These are phyloP conservation scores for Halictus ligatus DNA, from an alignment of 2,888 invertebrate species.

Conservation along the genomic window DNA sequence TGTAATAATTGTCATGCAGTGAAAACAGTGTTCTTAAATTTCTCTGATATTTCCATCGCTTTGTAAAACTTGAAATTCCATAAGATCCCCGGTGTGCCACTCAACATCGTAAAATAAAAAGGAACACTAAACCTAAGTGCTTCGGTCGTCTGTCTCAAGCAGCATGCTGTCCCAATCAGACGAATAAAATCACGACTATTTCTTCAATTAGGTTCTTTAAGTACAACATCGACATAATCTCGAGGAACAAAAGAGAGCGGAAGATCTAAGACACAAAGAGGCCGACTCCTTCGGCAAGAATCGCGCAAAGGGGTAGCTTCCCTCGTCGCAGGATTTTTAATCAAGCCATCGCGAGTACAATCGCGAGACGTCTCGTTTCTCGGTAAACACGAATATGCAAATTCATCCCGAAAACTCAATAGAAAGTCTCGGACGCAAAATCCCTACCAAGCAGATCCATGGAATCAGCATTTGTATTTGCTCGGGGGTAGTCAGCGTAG, in stretches of 20 bases:
- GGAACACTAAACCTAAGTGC: background rate
- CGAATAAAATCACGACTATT: background rate
- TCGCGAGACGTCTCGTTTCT: background rate
- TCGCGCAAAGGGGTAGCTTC: background rate
- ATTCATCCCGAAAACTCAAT: constrained; percentile 4
- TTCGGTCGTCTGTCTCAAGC: background rate
- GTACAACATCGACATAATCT: background rate
- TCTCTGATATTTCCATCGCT: no score
- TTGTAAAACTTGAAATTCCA: background rate
- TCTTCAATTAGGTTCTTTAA: background rate
- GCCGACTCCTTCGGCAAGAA: background rate
- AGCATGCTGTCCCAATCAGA: background rate
- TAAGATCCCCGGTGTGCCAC: background rate
- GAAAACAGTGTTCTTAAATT: no score
- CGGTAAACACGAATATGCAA: constrained; percentile 1
- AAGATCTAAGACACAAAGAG: background rate
- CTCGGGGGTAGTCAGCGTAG: background rate
- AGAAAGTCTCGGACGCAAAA: background rate
- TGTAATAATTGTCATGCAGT: no score
- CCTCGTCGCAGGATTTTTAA: background rate
- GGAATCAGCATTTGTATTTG: constrained; percentile 1
- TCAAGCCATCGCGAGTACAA: background rate
- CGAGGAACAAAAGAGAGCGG: background rate
- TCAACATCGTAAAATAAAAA: background rate
- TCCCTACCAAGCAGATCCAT: background rate